Percentiles rank a stretch among this genome's conserved stretches.
These are phyloP conservation scores for Campylomormyrus numenius DNA, from an alignment of 2,113 vertebrate species.

Conservation along the genomic window DNA sequence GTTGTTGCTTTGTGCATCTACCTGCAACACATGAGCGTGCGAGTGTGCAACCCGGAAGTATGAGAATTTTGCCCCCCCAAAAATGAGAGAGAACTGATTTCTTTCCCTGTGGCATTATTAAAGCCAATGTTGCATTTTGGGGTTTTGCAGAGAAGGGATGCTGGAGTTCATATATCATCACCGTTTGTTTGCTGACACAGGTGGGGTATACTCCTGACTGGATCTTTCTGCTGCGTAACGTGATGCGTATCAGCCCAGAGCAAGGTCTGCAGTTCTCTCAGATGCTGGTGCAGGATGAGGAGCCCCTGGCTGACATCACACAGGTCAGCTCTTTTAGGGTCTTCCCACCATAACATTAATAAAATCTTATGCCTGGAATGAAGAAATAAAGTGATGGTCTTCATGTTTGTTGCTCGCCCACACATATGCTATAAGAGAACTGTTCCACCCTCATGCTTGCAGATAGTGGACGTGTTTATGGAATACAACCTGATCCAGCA, in stretches of 20 bases:
- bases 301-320: conserved; percentile 95
- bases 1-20: not conserved
- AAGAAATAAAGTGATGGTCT: not conserved
- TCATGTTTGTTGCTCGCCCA: not conserved
- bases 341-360: not conserved
- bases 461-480: conserved; percentile 99
- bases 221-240: conserved; percentile 96
- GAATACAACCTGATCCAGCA: conserved; percentile 99
- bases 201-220: conserved; percentile 98
- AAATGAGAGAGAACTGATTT: not conserved
- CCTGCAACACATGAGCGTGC: not conserved
- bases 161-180: not conserved
- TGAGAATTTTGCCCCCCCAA: too few species aligned
- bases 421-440: not conserved
- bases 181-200: conserved; percentile 45
- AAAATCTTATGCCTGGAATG: not conserved
- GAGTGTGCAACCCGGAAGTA: not conserved
- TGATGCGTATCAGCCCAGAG: conserved; percentile 96
- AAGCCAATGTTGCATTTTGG: not conserved
- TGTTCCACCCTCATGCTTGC: conserved; percentile 10
- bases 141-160: not conserved
- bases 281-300: conserved; percentile 98
- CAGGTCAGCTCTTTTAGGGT: conserved; percentile 63
- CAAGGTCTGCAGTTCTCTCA: conserved; percentile 98
- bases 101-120: not conserved